These are phyloP conservation scores for Carassius carassius DNA, from an alignment of 2,113 vertebrate genomes.

Conservation along the genomic window DNA sequence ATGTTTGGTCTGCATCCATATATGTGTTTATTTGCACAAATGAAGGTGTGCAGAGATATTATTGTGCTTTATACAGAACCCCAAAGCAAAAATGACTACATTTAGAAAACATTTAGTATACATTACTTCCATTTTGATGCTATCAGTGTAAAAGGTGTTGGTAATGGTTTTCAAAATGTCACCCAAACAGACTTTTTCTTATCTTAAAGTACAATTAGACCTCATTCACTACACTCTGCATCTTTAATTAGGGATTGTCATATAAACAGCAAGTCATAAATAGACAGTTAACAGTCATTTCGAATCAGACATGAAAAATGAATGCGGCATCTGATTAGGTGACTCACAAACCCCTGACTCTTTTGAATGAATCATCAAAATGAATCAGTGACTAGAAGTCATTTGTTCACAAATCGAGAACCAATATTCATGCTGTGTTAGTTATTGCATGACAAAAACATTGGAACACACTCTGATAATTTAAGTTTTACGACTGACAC, in stretches of 20 bases:
- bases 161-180: not conserved
- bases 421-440: not conserved
- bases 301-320: not conserved
- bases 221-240: not conserved
- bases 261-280: not conserved
- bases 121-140: not conserved
- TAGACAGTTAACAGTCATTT: not conserved
- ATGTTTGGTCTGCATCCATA: slow-evolving; percentile 4
- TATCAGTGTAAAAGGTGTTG: not conserved
- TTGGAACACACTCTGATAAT: too few species aligned
- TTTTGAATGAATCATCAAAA: not conserved
- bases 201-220: not conserved
- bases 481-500: not conserved
- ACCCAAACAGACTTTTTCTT: not conserved
- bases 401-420: not conserved
- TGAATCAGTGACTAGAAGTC: not conserved
- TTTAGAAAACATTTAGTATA: slow-evolving; percentile 7
- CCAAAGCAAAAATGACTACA: not conserved
- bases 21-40: not conserved
- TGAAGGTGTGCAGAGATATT: not conserved
- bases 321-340: not conserved
- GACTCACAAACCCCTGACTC: not conserved
- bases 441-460: not conserved
- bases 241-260: not conserved
- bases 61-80: not conserved